These are phyloP conservation scores for Bradypodion ventrale DNA, from an alignment of 2,797 vertebrate genomes.

Conservation along the genomic window DNA sequence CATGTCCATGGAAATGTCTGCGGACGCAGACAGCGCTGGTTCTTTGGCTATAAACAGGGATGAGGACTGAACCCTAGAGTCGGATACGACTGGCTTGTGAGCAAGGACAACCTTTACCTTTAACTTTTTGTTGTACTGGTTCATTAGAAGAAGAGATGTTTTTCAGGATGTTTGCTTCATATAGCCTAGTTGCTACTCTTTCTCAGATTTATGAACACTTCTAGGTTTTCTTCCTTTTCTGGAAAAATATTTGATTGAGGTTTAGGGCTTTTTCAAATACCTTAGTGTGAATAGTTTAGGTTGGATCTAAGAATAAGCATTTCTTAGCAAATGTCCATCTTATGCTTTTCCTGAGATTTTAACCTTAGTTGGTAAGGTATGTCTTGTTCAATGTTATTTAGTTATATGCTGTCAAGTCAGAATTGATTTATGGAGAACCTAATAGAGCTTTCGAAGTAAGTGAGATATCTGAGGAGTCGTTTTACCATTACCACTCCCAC, in stretches of 20 bases:
- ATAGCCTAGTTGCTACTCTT: slow-evolving; percentile 48
- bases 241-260: background rate
- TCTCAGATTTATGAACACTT: slow-evolving; percentile 13
- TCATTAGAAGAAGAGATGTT: slow-evolving; percentile 50
- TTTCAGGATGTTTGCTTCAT: slow-evolving; percentile 57
- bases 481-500: too few species aligned
- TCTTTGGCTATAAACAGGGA: too few species aligned
- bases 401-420: too few species aligned
- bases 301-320: background rate
- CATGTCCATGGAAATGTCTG: too few species aligned
- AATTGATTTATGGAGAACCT: too few species aligned
- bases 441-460: too few species aligned
- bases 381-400: too few species aligned
- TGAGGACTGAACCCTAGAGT: too few species aligned
- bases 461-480: too few species aligned
- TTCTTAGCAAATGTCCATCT: slow-evolving; percentile 22
- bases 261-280: background rate
- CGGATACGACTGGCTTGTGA: too few species aligned
- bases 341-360: background rate
- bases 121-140: slow-evolving; percentile 50
- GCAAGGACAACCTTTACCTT: too few species aligned
- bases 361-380: slow-evolving; percentile 26
- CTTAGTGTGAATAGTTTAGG: background rate
- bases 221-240: slow-evolving; percentile 42
- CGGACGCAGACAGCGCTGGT: too few species aligned